These are phyloP conservation scores for Catharus fuscescens DNA, from an alignment of 2,113 vertebrate genomes.

Conservation along the genomic window DNA sequence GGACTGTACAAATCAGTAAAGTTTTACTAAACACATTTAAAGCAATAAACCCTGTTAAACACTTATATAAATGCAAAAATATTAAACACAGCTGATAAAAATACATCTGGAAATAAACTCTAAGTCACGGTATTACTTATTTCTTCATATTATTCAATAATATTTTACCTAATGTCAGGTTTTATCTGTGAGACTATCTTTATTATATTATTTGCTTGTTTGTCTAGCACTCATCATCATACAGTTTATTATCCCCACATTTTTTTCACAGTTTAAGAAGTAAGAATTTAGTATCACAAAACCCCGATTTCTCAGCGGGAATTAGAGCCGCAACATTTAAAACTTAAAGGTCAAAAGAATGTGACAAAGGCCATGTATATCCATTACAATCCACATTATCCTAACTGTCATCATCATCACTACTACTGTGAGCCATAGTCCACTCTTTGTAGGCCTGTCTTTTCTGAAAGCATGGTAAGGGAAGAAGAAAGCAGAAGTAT, in stretches of 20 bases:
- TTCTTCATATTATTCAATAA: neutral
- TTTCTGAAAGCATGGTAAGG: conserved; percentile 90
- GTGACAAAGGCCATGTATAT: conserved; percentile 47
- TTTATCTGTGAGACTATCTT: conserved; percentile 5
- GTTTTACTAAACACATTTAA: conserved; percentile 47
- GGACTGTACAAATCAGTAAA: conserved; percentile 46
- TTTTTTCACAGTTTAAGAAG: conserved; percentile 42
- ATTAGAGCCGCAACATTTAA: conserved; percentile 41
- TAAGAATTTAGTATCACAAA: conserved; percentile 25
- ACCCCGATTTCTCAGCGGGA: neutral
- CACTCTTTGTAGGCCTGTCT: conserved; percentile 82
- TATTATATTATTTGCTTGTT: conserved; percentile 26
- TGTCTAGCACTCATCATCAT: conserved; percentile 13
- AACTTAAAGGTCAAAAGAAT: conserved; percentile 31
- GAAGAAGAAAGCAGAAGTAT: conserved; percentile 80
- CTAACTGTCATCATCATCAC: conserved; percentile 81
- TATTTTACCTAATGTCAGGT: neutral
- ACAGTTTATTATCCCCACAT: conserved; percentile 36
- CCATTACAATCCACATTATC: conserved; percentile 60
- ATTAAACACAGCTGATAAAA: conserved; percentile 38
- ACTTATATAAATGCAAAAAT: conserved; percentile 47
- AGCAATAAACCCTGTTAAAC: conserved; percentile 31
- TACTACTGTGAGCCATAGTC: conserved; percentile 81
- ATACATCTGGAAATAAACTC: conserved; percentile 39
- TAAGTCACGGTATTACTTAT: neutral